phyloP scores from a whole-genome alignment of 2,113 vertebrate genomes.

The Oriolus oriolus region DNA sequence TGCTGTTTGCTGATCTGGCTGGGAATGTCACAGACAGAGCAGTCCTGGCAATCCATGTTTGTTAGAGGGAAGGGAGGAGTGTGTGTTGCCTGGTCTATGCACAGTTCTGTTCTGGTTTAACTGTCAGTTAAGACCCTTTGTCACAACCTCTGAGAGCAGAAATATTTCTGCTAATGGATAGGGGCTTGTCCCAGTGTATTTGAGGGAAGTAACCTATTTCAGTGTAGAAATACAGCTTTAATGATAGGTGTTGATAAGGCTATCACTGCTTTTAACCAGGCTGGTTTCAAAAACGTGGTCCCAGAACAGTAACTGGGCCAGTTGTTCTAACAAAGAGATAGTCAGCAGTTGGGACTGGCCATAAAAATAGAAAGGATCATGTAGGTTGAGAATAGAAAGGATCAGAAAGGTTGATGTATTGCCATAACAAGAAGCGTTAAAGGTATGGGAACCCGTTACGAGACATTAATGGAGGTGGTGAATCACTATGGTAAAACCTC shows the following conservation, averaged over 20 bases:
- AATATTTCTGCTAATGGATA: background rate
- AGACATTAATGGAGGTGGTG: background rate
- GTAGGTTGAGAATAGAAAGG: too few species aligned
- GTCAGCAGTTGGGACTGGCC: background rate
- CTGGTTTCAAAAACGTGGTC: background rate
- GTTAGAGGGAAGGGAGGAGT: background rate
- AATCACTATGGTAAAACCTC: background rate
- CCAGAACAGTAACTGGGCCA: background rate
- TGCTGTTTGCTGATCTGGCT: background rate
- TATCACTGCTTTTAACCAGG: background rate
- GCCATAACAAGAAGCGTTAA: rapidly evolving
- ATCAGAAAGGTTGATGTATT: too few species aligned
- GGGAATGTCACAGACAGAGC: background rate
- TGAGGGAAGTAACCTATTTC: background rate
- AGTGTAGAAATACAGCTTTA: background rate
- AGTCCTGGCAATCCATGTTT: background rate
- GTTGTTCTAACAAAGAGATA: background rate
- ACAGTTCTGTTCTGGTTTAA: background rate
- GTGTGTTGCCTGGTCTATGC: background rate
- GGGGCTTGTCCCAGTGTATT: background rate
- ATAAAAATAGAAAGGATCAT: constrained; percentile 3
- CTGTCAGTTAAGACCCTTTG: background rate
- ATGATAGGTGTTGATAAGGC: background rate
- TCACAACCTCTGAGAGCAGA: background rate
- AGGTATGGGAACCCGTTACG: rapidly evolving